phyloP scores from a whole-genome alignment of 2,888 invertebrate species.

The Glaucopsyche alexis region DNA sequence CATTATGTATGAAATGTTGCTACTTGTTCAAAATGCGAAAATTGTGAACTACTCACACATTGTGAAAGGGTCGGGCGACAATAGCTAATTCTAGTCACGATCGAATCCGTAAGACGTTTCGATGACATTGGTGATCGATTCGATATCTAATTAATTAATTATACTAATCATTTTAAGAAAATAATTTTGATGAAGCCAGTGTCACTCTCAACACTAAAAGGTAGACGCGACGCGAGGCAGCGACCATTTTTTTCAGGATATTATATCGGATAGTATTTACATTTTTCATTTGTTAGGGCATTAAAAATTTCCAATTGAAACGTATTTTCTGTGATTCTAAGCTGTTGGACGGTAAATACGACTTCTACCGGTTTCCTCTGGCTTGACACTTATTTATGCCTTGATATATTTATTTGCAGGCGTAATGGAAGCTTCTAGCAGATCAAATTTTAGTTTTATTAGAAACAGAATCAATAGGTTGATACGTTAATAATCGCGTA shows the following conservation, averaged over 20 bases:
- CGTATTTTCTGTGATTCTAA: neutral
- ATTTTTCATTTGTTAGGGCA: neutral
- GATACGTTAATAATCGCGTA: neutral
- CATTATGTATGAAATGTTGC: slow-evolving; percentile 14
- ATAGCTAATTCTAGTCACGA: neutral
- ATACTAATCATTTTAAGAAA: no score
- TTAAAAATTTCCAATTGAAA: neutral
- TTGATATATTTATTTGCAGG: neutral
- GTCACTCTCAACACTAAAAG: no score
- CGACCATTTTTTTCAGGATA: neutral
- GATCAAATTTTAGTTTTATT: neutral
- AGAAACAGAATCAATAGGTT: no score
- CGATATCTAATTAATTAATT: no score
- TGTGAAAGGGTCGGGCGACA: neutral
- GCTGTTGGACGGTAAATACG: neutral
- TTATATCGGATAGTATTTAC: neutral
- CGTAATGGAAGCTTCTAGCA: neutral
- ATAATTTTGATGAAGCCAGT: no score
- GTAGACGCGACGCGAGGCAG: no score
- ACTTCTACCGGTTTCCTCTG: neutral
- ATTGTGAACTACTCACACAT: slow-evolving; percentile 14
- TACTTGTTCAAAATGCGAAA: slow-evolving; percentile 1
- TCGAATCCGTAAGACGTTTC: slow-evolving; percentile 15
- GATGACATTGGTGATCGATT: neutral
- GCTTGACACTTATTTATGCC: neutral